Percentiles rank a stretch among this genome's conserved stretches.
phyloP scores from a whole-genome alignment of 2,113 vertebrate species.

The Erinaceus europaeus region DNA sequence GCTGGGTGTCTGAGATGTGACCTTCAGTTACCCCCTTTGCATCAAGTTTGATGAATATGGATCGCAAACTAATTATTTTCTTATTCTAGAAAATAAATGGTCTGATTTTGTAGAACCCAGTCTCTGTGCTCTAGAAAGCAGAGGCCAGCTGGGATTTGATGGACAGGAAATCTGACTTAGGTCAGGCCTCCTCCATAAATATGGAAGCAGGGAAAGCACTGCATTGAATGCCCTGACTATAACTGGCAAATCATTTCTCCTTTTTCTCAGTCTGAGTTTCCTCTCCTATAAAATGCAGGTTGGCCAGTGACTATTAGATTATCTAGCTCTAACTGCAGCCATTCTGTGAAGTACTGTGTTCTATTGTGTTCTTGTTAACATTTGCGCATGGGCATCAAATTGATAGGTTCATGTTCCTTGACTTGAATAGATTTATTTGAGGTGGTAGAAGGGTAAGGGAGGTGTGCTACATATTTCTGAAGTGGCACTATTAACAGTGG shows the following conservation, averaged over 20 bases:
- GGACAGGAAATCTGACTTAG: background rate
- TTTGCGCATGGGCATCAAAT: background rate
- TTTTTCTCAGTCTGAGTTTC: background rate
- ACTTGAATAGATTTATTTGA: background rate
- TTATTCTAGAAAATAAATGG: background rate
- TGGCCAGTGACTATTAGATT: background rate
- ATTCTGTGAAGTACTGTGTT: background rate
- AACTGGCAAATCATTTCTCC: background rate
- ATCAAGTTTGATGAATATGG: background rate
- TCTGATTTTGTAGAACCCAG: background rate
- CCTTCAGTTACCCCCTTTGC: background rate
- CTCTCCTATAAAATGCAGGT: background rate
- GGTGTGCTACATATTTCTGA: background rate
- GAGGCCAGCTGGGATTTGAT: background rate
- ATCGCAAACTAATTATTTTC: background rate
- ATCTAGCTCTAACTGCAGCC: background rate
- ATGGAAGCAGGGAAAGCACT: background rate
- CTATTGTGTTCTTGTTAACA: background rate
- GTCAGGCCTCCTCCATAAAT: background rate
- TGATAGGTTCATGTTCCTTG: background rate
- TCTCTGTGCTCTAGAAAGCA: background rate
- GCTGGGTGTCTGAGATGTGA: background rate
- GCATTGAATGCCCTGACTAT: background rate
- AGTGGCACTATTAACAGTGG: background rate
- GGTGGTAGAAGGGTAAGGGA: too few species aligned